Base-by-base conservation (phyloP, 2,888 invertebrate species). In the Corythucha ciliata region DNA sequence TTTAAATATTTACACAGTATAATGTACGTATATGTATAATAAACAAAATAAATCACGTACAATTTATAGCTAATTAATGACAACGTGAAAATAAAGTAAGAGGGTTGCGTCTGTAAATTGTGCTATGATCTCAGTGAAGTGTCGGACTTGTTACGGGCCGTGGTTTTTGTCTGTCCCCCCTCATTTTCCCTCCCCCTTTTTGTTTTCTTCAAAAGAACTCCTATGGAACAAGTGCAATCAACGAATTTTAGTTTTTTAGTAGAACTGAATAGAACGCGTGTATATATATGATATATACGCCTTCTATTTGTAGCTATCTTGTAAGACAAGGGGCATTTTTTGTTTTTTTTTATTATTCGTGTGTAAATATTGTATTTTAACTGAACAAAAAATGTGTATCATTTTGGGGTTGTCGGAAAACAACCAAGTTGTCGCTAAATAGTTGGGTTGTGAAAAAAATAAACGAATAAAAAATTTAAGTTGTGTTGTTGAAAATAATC, bases 401-500 rank as follows among this genome's bases (percentile, higher is more conserved):
- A 57, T 55, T 53, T 55, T n/a, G n/a, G 41, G 52, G 53, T 56
- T 56, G 56, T 56, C 52, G 52, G 42, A 48, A 51, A 54, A 52
- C 56, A 56, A 56, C 56, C 56, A 54, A 56, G 53, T 56, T 56
- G 51, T 53, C 53, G 53, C 48, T n/a, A 52, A 51, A 53, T 50
- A 53, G 56, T 48, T 53, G 41, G 57, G 57, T 57, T 57, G 57
- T 57, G 52, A 54, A 53, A n/a, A n/a, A n/a, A n/a, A n/a, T n/a
- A n/a, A n/a, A n/a, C n/a, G n/a, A n/a, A n/a, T n/a, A n/a, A n/a
- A n/a, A n/a, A 57, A 52, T 57, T 57, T 57, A 57, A 52, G 57
- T 57, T 54, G 57, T 52, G 48, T 52, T 57, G 54, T 49, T 57
- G 55, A 55, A 56, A 59, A 56, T 58, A 60, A 58, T 58, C 57